Conservation (phyloP, 1,140 invertebrate genomes). For the Caenorhabditis briggsae region DNA sequence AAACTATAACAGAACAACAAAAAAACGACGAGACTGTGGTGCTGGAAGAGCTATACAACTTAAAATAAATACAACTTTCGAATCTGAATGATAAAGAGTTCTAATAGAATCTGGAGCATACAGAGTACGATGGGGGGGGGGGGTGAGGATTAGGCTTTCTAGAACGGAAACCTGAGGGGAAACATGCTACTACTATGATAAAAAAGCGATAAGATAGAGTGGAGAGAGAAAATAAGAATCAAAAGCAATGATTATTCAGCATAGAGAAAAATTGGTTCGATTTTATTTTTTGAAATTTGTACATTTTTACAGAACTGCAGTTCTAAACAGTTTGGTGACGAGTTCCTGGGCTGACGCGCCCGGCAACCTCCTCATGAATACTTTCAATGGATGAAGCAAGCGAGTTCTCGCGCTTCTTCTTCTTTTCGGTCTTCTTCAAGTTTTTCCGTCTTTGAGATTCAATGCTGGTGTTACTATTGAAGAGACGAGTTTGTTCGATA, state of each 20-base stretch:
- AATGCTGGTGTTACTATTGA: slow-evolving; percentile 43
- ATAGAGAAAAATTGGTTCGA: too few relatives aligned
- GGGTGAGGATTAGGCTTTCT: too few relatives aligned
- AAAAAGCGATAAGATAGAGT: slow-evolving; percentile 34
- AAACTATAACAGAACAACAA: slow-evolving; percentile 22
- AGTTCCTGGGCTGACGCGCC: background rate
- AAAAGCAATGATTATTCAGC: slow-evolving; percentile 39
- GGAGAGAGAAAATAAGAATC: background rate
- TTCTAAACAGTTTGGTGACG: background rate
- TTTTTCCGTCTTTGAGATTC: slow-evolving; percentile 20
- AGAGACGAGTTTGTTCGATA: slow-evolving; percentile 30
- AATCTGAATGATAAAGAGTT: background rate
- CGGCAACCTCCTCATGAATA: slow-evolving; percentile 33
- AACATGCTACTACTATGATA: slow-evolving; percentile 41
- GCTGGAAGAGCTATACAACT: slow-evolving; percentile 25
- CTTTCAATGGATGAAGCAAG: slow-evolving; percentile 34
- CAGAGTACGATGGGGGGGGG: too few relatives aligned
- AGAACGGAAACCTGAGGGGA: background rate
- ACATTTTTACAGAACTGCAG: slow-evolving; percentile 47
- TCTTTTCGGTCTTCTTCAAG: slow-evolving; percentile 38
- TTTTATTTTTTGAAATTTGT: background rate
- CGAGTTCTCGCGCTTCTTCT: slow-evolving; percentile 45
- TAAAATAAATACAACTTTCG: slow-evolving; percentile 44
- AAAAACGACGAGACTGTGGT: slow-evolving; percentile 23
- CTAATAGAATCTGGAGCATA: background rate